Base-by-base conservation (phyloP, 1,140 invertebrate species). In the Aricia agestis region DNA sequence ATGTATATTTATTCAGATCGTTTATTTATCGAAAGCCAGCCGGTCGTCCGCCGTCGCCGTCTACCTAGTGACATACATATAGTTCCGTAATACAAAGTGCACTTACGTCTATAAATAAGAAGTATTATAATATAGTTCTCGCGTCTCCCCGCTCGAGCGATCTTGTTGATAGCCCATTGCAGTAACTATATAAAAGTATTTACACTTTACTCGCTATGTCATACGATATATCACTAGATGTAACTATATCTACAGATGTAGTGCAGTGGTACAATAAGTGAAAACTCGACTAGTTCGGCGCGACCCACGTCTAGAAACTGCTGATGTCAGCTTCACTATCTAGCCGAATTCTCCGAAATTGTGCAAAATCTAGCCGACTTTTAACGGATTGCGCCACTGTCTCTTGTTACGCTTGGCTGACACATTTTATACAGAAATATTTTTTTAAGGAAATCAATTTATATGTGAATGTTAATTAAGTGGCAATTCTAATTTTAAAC, bases 371-470 rank as follows among this genome's bases (percentile, higher is more conserved):
- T 58, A 31, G 36, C 67, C 69, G 68, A 52, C 41, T 75, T 79
- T 82, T 81, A 80, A 82, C 78, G 78, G 83, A 81, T 82, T 76
- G 72, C 71, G 65, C 77, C 71, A 70, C 77, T 72, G 78, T 78
- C 77, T 77, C 79, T 85, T 89, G 89, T 91, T 90, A 86, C 82
- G 82, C 85, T 86, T 85, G 82, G 80, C 78, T 89, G 82, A 88
- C 82, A 87, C 87, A 86, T 90, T 90, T 89, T 91, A 90, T 90
- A 91, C 85, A 91, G 86, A 91, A 87, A 87, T 89, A 88, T 89
- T 89, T 90, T 91, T 91, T 89, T 91, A 89, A 85, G 79, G 81
- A 84, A 82, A 87, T 79, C 85, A 85, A 86, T 86, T 86, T 89
- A 89, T 88, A 89, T 91, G 86, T 88, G 79, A 86, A 87, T 86